Evolutionary conservation across 2,888 invertebrate species (phyloP), one percentile per base, ranked within the genome.

Genomic region (Cremastobaeus sp.): DNA sequence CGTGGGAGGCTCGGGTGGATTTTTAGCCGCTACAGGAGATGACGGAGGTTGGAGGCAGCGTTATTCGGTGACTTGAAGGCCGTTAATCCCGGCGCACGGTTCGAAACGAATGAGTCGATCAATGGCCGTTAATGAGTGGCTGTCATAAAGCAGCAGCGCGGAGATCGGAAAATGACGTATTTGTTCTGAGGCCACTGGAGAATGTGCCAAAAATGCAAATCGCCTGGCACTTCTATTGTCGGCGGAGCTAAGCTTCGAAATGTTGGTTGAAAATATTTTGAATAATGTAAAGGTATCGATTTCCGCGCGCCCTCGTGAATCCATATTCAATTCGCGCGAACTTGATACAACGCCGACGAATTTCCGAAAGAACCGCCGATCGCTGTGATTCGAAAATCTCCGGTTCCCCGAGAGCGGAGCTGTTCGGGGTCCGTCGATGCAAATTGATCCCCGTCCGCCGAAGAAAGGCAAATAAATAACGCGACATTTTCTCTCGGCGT

Each of bases 371-470:
- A n/a, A n/a, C n/a, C n/a, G n/a, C n/a, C n/a, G n/a, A n/a, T n/a
- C n/a, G n/a, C n/a, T n/a, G n/a, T n/a, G n/a, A n/a, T n/a, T n/a
- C n/a, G n/a, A n/a, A n/a, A n/a, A n/a, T n/a, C n/a, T n/a, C n/a
- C n/a, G n/a, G n/a, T n/a, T n/a, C n/a, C n/a, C n/a, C n/a, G n/a
- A n/a, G n/a, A n/a, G n/a, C n/a, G n/a, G n/a, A n/a, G n/a, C n/a
- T n/a, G n/a, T n/a, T n/a, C 68, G 71, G 54, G 76, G 79, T 48
- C 81, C 79, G 77, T 78, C 78, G 77, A 77, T 79, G 81, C 80
- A 79, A 83, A 83, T 82, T 79, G 78, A 82, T 78, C 79, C 76
- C 80, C 60, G 43, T 69, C 59, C 28, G 41, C 8, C 37, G 50
- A 45, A 52, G 50, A 70, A 65, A 65, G 62, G 45, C 65, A 62